Evolutionary conservation across 2,797 vertebrate genomes (phyloP).

Genomic region (Cottoperca gobio): DNA sequence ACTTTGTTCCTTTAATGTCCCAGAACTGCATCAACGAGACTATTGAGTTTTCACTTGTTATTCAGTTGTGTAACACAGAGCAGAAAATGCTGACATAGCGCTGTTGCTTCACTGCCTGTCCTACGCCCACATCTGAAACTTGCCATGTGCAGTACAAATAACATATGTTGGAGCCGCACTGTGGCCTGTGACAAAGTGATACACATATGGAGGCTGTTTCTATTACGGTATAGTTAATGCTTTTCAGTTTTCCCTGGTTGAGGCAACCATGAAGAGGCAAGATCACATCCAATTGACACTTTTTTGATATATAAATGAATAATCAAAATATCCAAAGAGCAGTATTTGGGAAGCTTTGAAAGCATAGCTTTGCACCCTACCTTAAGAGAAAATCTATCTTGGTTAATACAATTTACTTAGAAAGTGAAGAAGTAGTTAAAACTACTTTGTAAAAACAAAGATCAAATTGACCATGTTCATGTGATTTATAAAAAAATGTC

Average conservation of each 20-base stretch:
- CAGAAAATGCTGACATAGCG: slow-evolving; percentile 40
- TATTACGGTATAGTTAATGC: not conserved
- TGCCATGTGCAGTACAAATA: not conserved
- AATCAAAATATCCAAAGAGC: not conserved
- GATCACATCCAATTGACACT: not conserved
- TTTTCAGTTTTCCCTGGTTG: not conserved
- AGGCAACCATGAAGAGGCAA: not conserved
- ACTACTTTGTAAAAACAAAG: too few relatives aligned
- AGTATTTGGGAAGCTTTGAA: not conserved
- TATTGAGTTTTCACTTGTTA: slow-evolving; percentile 48
- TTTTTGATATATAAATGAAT: not conserved
- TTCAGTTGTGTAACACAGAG: slow-evolving; percentile 55
- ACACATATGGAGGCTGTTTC: not conserved
- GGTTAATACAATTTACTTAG: too few relatives aligned
- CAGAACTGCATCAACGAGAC: slow-evolving; percentile 5
- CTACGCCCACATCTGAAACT: not conserved
- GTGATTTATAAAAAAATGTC: too few relatives aligned
- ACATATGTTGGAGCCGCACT: not conserved
- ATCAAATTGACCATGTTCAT: too few relatives aligned
- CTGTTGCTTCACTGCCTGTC: slow-evolving; percentile 19
- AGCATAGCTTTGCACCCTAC: slow-evolving; percentile 32
- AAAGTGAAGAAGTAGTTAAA: too few relatives aligned
- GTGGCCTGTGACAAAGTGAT: not conserved
- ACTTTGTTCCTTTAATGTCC: not conserved
- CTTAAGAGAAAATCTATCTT: too few relatives aligned